Percentiles rank a stretch among this genome's conserved stretches.
Conservation (phyloP, 2,797 vertebrate genomes). For the Silurus aristotelis region DNA sequence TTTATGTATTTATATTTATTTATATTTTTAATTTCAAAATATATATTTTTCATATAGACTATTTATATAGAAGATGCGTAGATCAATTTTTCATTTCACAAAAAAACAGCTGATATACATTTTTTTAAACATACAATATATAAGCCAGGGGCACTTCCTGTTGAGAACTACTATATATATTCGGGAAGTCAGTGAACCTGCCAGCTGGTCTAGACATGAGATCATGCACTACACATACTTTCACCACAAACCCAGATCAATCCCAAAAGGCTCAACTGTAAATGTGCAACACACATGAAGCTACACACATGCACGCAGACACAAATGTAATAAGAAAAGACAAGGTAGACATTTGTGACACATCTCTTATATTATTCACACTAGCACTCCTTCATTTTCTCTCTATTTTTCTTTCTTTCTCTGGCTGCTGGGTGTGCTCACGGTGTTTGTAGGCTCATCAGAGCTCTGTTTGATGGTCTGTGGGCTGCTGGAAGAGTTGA, state of each 20-base stretch:
- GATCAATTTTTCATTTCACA: background rate
- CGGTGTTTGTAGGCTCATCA: constrained; percentile 19
- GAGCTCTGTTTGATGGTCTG: background rate
- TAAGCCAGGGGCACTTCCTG: background rate
- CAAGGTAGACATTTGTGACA: constrained; percentile 32
- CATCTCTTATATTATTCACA: constrained; percentile 34
- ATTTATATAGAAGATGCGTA: too few species aligned
- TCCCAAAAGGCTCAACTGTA: constrained; percentile 30
- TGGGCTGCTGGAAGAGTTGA: constrained; percentile 38
- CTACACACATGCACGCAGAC: background rate
- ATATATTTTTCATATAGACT: too few species aligned
- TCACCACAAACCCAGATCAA: constrained; percentile 36
- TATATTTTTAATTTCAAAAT: too few species aligned
- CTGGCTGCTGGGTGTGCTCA: constrained; percentile 30
- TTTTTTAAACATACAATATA: background rate
- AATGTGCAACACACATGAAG: background rate
- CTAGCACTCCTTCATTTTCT: background rate
- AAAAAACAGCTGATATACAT: background rate
- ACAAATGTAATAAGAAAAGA: constrained; percentile 33
- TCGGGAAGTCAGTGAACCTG: constrained; percentile 1
- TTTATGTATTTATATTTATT: too few species aligned
- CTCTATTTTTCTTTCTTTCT: constrained; percentile 1
- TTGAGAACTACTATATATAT: background rate
- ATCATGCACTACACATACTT: constrained; percentile 60
- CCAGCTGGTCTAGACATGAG: constrained; percentile 67